A percentile compares a stretch with the other conserved stretches of the same genome.
These are phyloP conservation scores for Cochlearius cochlearius DNA, from an alignment of 2,113 vertebrate genomes.

Conservation along the genomic window DNA sequence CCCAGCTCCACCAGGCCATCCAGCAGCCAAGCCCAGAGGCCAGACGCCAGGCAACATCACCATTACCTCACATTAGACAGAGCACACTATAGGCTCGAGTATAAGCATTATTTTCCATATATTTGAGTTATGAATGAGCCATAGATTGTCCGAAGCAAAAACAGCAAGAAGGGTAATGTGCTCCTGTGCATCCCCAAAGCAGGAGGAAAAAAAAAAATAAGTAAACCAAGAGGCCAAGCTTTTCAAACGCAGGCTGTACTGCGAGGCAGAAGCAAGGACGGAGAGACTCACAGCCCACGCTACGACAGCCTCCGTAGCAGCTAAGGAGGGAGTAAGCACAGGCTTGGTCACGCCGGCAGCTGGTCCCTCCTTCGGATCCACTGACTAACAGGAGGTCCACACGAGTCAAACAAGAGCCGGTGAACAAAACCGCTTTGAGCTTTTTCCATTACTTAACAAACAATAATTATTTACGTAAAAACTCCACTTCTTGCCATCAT, in stretches of 20 bases:
- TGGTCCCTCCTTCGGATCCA: background rate
- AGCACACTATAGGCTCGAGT: background rate
- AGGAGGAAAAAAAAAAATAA: background rate
- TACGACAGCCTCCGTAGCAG: accelerated
- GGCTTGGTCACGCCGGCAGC: background rate
- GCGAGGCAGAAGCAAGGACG: background rate
- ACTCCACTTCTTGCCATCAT: background rate
- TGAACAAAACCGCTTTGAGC: background rate
- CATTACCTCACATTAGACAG: accelerated
- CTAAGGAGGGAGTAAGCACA: background rate
- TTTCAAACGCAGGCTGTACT: background rate
- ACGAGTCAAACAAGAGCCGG: background rate
- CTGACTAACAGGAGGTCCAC: too few species aligned
- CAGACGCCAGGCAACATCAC: background rate
- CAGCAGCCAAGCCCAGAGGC: background rate
- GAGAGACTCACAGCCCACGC: background rate
- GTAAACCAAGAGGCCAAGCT: background rate
- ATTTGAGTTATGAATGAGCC: background rate
- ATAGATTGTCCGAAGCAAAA: background rate
- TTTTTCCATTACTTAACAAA: background rate
- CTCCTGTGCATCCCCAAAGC: background rate
- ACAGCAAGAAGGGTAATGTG: background rate
- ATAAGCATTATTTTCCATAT: background rate
- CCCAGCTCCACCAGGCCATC: background rate
- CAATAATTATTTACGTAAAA: background rate